phyloP scores from a whole-genome alignment of 2,113 vertebrate species.

The Phalacrocorax aristotelis region DNA sequence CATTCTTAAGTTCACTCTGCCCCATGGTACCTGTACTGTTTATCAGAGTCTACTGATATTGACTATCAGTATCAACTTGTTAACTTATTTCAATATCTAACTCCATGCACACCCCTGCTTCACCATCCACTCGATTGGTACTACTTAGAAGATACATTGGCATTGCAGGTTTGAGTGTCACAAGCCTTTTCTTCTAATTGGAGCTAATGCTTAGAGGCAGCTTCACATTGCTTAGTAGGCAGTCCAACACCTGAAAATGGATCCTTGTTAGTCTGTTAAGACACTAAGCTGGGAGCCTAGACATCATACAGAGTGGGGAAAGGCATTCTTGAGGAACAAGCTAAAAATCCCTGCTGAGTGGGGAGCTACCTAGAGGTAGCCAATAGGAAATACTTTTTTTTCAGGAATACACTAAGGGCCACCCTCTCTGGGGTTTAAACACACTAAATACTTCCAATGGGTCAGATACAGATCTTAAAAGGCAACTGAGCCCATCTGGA shows the following conservation, averaged over 20 bases:
- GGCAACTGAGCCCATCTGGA: not conserved
- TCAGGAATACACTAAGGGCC: not conserved
- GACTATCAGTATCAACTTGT: not conserved
- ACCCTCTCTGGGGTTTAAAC: not conserved
- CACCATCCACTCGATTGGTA: not conserved
- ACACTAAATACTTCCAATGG: not conserved
- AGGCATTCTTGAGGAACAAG: not conserved
- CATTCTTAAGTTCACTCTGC: not conserved
- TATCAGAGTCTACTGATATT: not conserved
- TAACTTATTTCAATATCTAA: not conserved
- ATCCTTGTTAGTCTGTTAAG: not conserved
- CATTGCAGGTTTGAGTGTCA: rapidly evolving
- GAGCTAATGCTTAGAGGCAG: not conserved
- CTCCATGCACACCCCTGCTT: not conserved
- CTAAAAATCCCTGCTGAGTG: not conserved
- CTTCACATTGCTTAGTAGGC: not conserved
- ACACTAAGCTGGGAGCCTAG: not conserved
- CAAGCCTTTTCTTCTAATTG: not conserved
- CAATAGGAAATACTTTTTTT: not conserved
- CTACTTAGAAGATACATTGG: not conserved
- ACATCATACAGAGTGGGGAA: not conserved
- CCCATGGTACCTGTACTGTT: not conserved
- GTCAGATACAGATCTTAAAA: not conserved
- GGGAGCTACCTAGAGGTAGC: not conserved
- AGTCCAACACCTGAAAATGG: not conserved